A percentile compares a stretch with the other conserved stretches of the same genome.
These are phyloP conservation scores for Agrotis exclamationis DNA, from an alignment of 2,888 invertebrate species.

Conservation along the genomic window DNA sequence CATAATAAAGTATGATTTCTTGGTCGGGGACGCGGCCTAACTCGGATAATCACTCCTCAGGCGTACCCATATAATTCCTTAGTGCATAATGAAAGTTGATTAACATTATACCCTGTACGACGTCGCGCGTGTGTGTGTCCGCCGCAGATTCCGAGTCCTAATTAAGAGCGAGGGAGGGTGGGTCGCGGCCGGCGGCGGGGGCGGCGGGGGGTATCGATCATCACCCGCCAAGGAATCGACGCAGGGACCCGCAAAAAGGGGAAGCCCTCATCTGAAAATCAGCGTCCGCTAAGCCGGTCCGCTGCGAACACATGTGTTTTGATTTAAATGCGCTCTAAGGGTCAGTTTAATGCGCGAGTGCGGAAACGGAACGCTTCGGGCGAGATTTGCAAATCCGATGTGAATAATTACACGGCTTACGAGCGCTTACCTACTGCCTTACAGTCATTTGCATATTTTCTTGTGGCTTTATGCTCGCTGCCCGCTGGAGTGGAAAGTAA, in stretches of 20 bases:
- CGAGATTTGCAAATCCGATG: conserved; percentile 90
- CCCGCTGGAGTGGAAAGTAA: conserved; percentile 73
- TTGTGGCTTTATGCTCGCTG: conserved; percentile 84
- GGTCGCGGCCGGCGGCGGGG: conserved; percentile 85
- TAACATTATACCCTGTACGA: conserved; percentile 86
- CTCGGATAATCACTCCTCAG: conserved; percentile 90
- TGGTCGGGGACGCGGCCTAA: conserved; percentile 88
- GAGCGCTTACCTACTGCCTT: conserved; percentile 91
- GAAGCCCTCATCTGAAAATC: conserved; percentile 89
- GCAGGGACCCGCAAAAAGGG: conserved; percentile 90
- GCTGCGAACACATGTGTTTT: conserved; percentile 90
- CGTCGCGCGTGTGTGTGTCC: conserved; percentile 92
- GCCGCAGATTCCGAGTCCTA: conserved; percentile 96
- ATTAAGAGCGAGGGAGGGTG: conserved; percentile 94
- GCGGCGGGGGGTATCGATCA: conserved; percentile 87
- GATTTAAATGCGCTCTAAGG: conserved; percentile 89
- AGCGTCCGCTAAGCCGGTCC: conserved; percentile 88
- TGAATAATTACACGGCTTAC: conserved; percentile 91
- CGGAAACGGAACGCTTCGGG: conserved; percentile 87
- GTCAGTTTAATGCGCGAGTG: conserved; percentile 88
- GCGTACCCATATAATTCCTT: conserved; percentile 91
- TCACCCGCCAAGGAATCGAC: conserved; percentile 90
- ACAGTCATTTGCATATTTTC: conserved; percentile 91
- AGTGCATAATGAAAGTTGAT: conserved; percentile 92
- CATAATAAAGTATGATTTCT: conserved; percentile 91